A percentile compares a stretch with the other conserved stretches of the same genome.
phyloP scores from a whole-genome alignment of 1,140 invertebrate genomes.

The Drosophila burlai region DNA sequence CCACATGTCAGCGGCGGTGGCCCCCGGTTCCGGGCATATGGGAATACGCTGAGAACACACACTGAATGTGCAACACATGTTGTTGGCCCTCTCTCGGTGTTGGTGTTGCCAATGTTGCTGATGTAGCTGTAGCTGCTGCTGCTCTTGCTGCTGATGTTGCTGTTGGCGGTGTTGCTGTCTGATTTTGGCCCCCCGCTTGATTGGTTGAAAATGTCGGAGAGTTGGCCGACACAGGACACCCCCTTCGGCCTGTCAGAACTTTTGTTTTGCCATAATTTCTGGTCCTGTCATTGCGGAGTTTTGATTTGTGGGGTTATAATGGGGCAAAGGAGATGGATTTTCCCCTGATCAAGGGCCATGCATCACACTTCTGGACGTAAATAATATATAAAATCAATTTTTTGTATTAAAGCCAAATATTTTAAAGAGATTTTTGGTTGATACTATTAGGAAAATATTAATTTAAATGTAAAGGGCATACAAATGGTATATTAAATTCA shows the following conservation, averaged over 20 bases:
- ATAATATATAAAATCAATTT: conserved; percentile 18
- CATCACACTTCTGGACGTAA: neutral
- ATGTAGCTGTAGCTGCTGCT: conserved; percentile 34
- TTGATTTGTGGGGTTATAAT: conserved; percentile 57
- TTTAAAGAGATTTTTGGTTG: neutral
- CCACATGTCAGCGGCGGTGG: conserved; percentile 74
- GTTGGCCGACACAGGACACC: conserved; percentile 26
- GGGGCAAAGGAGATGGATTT: conserved; percentile 4
- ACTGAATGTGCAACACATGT: conserved; percentile 79
- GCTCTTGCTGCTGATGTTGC: conserved; percentile 31
- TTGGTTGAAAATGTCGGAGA: conserved; percentile 71
- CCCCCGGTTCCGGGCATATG: conserved; percentile 70
- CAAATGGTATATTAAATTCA: no score
- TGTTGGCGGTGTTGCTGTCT: conserved; percentile 55
- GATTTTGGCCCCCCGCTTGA: conserved; percentile 67
- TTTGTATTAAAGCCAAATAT: neutral
- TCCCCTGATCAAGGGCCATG: conserved; percentile 1
- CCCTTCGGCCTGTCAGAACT: conserved; percentile 48
- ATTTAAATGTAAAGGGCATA: no score
- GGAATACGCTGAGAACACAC: conserved; percentile 57
- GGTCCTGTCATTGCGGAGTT: conserved; percentile 66
- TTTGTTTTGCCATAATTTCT: conserved; percentile 79
- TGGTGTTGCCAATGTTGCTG: conserved; percentile 27
- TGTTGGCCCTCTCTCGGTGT: conserved; percentile 50
- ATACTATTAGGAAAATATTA: no score